phyloP scores from a whole-genome alignment of 2,113 vertebrate species.

The Carettochelys insculpta region DNA sequence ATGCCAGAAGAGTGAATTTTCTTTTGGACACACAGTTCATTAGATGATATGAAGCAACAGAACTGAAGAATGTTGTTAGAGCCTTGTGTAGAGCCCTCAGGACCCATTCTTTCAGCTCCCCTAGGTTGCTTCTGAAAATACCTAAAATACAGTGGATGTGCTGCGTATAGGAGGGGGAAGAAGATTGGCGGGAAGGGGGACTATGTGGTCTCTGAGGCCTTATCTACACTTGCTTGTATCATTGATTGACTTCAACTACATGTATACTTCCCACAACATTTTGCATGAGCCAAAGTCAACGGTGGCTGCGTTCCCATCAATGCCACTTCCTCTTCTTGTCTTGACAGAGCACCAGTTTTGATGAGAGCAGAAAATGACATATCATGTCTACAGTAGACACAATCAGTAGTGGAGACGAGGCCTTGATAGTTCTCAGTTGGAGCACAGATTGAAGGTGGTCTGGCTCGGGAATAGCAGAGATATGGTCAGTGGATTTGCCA shows the following conservation, averaged over 20 bases:
- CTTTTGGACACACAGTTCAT: not conserved
- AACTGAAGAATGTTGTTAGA: not conserved
- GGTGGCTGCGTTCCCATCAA: too few relatives aligned
- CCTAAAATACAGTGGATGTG: not conserved
- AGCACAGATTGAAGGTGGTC: not conserved
- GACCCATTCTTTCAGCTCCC: slow-evolving; percentile 12
- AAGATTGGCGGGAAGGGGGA: not conserved
- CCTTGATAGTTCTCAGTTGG: not conserved
- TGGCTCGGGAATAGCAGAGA: not conserved
- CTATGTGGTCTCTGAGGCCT: not conserved
- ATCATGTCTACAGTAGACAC: too few relatives aligned
- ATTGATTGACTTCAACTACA: too few relatives aligned
- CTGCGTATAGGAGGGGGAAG: not conserved
- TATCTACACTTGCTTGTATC: too few relatives aligned
- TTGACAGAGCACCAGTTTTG: too few relatives aligned
- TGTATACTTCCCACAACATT: too few relatives aligned
- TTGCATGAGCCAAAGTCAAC: too few relatives aligned
- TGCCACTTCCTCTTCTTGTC: too few relatives aligned
- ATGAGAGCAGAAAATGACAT: too few relatives aligned
- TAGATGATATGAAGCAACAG: not conserved
- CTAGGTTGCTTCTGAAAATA: not conserved
- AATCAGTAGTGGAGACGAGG: too few relatives aligned
- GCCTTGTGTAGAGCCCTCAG: slow-evolving; percentile 11
- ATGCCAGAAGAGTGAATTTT: not conserved
- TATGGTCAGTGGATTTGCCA: not conserved